These are phyloP conservation scores for Melikaiella ostensackeni DNA, from an alignment of 2,888 invertebrate species.

Conservation along the genomic window DNA sequence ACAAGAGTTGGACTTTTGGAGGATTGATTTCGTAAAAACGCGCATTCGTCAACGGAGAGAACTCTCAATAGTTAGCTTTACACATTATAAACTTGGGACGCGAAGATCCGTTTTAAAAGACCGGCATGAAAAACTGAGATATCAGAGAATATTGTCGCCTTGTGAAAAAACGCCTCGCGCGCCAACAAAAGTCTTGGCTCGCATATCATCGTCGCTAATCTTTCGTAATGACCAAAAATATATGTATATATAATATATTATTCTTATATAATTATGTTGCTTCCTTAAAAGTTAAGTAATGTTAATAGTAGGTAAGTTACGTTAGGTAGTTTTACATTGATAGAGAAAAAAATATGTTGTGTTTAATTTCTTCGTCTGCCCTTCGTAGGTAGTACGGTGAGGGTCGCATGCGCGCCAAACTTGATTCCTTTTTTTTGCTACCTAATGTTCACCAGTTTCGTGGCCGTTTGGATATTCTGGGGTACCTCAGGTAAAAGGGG, in stretches of 20 bases:
- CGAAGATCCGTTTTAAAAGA: slow-evolving; percentile 44
- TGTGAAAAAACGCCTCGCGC: slow-evolving; percentile 72
- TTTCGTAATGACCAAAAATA: slow-evolving; percentile 76
- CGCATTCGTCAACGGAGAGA: slow-evolving; percentile 49
- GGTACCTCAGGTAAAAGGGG: slow-evolving; percentile 36
- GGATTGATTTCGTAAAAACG: slow-evolving; percentile 12
- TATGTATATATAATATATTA: slow-evolving; percentile 76
- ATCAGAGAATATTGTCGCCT: slow-evolving; percentile 75
- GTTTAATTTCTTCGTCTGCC: slow-evolving; percentile 60
- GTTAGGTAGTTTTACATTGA: slow-evolving; percentile 76
- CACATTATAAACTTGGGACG: slow-evolving; percentile 29
- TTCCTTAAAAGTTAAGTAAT: slow-evolving; percentile 75
- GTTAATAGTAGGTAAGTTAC: slow-evolving; percentile 75
- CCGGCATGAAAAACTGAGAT: slow-evolving; percentile 64
- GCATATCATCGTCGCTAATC: slow-evolving; percentile 63
- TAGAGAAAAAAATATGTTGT: slow-evolving; percentile 76
- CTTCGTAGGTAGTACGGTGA: slow-evolving; percentile 54
- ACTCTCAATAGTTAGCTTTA: slow-evolving; percentile 6
- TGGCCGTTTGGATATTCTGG: slow-evolving; percentile 27
- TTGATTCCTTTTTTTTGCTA: slow-evolving; percentile 31
- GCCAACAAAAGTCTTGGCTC: slow-evolving; percentile 74
- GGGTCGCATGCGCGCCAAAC: slow-evolving; percentile 48
- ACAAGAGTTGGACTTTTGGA: slow-evolving; percentile 33
- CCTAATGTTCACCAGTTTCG: slow-evolving; percentile 40
- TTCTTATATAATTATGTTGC: slow-evolving; percentile 76